Base-by-base conservation (phyloP, 2,888 invertebrate species). In the Lymantria monacha region DNA sequence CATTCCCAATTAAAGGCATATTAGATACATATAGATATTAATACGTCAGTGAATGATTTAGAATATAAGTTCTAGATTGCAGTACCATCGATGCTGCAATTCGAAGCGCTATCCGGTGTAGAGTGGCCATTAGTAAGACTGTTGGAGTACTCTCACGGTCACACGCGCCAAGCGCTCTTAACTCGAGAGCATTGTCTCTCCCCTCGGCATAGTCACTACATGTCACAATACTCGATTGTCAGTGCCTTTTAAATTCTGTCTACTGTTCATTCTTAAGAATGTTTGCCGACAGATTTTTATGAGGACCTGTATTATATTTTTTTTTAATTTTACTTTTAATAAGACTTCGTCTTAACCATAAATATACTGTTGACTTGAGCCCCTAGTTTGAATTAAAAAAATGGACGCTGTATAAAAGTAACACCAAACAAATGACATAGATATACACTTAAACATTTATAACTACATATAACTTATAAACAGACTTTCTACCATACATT, bases 101-200 rank as follows among this genome's bases (percentile, higher is more conserved):
- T 15, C 11, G 14, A 49, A 67, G 49, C 71, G 76, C 76, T 74
- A 75, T 73, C 65, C 63, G 51, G 53, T 51, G 48, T 38, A 59
- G 69, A 81, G 79, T 79, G 79, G 76, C 74, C 76, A 83, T 82
- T 83, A 84, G 77, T 60, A 61, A 69, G 63, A 59, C 60, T 57
- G 64, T 50, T 57, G 53, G 55, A 75, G 79, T 44, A 59, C 72
- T 53, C 76, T 79, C 69, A 61, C 63, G 79, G 79, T 75, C 70
- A 74, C 77, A 74, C 74, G 67, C 54, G 63, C 60, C 56, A 57
- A 81, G 81, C 48, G 55, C 66, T 43, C 76, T 83, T 52, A 49
- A 60, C 42, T 67, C 59, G 53, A 80, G 79, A 57, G 71, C 70
- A 64, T 70, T 72, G 75, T 71, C 68, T 72, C 65, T 58, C 63